A percentile compares a stretch with the other conserved stretches of the same genome.
Conservation (phyloP, 2,888 invertebrate species). For the Enchytraeus crypticus region DNA sequence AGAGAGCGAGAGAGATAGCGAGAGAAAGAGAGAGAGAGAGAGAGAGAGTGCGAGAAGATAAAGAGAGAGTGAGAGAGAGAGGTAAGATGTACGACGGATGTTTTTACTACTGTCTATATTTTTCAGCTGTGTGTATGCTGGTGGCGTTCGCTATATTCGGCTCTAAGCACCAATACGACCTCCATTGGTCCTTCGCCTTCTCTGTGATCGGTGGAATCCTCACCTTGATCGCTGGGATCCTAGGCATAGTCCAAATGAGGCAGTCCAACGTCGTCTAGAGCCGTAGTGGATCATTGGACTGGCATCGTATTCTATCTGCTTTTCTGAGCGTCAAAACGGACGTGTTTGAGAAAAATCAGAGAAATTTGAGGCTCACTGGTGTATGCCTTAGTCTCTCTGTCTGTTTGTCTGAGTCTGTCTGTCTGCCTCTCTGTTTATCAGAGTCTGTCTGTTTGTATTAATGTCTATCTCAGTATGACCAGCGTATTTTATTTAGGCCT, state of each 20-base stretch:
- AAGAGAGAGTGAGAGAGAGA: no score
- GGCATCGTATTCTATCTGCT: background rate
- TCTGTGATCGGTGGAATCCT: conserved; percentile 21
- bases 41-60: no score
- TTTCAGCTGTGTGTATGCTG: conserved; percentile 24
- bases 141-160: conserved; percentile 23
- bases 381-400: background rate
- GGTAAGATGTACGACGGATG: no score
- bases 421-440: background rate
- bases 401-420: no score
- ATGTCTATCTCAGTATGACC: no score
- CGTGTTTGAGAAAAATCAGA: no score
- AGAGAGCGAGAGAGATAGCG: no score
- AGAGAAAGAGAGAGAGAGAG: no score
- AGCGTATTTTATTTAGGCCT: no score
- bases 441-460: background rate
- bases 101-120: no score
- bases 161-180: conserved; percentile 4
- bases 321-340: no score
- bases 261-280: conserved; percentile 17
- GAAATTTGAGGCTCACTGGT: background rate
- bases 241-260: conserved; percentile 24
- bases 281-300: no score
- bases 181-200: conserved; percentile 25
- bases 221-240: conserved; percentile 19